A percentile compares a stretch with the other conserved stretches of the same genome.
Evolutionary conservation across 2,113 vertebrate species (phyloP).

Genomic region (Paramormyrops kingsleyae): DNA sequence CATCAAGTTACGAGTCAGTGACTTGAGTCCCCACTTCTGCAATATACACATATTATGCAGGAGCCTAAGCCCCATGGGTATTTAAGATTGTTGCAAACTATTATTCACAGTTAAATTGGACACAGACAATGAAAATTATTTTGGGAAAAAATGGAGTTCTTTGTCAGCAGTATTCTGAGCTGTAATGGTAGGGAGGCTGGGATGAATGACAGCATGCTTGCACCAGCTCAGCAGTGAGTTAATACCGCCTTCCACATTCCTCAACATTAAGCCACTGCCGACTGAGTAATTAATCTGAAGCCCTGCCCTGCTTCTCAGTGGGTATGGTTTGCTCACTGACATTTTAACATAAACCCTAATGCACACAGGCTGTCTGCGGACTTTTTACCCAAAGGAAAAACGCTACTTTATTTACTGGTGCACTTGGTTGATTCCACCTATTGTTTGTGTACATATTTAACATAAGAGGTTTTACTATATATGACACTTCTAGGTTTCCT

Average conservation of each 20-base stretch:
- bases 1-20: neutral
- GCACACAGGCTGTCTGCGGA: neutral
- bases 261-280: neutral
- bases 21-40: neutral
- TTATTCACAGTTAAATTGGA: neutral
- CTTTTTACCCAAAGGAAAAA: neutral
- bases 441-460: neutral
- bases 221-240: neutral
- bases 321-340: neutral
- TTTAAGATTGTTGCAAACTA: neutral
- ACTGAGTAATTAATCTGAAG: neutral
- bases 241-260: neutral
- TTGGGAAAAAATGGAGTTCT: neutral
- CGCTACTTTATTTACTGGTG: neutral
- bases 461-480: neutral
- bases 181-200: neutral
- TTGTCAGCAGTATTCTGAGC: neutral
- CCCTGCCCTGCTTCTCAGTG: neutral
- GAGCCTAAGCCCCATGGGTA: neutral
- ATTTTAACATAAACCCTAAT: neutral
- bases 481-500: neutral
- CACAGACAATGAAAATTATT: neutral
- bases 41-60: neutral
- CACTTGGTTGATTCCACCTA: neutral
- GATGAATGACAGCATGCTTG: neutral